Evolutionary conservation across 2,797 vertebrate species (phyloP), one percentile per base, ranked within the genome.

Genomic region (Pseudomugil gertrudae): DNA sequence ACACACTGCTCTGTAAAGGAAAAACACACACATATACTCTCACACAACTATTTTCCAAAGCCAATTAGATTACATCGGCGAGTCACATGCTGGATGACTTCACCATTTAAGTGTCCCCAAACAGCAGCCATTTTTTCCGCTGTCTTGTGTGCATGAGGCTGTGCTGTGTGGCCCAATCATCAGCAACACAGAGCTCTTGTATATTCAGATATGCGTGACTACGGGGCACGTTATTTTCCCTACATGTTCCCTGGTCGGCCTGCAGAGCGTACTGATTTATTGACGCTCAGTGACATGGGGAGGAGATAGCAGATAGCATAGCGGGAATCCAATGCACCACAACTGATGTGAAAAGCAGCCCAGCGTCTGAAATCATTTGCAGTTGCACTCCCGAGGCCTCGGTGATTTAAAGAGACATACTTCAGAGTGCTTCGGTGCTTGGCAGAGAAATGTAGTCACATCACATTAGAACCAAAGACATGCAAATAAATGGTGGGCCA

Each of bases 301-400:
- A 90, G 89, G 74, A 87, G 84, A 89, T 81, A 83, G 71, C 64
- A 87, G 88, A 86, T 84, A 90, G 87, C 68, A 65, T 80, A 83
- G 87, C 76, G 69, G 84, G 85, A 84, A 84, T 83, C 83, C 82
- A 83, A 71, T 63, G 86, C 86, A 47, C 82, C 80, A 74, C 84
- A 83, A 66, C 88, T 88, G 90, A 93, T 92, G 84, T 88, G 89
- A 92, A 92, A 92, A 92, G 88, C 93, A 91, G 90, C 81, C 78
- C 76, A 61, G 80, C 70, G 69, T 88, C 87, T 89, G 81, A 89
- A 92, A 89, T 86, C 80, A 84, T 84, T 88, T 83, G 84, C 84
- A 76, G 80, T 83, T 68, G 79, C 83, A 72, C 79, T 87, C 86
- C 79, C 76, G 64, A 83, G 84, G 83, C 81, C 74, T 76, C 63